Percentiles rank a stretch among this genome's conserved stretches.
phyloP scores from a whole-genome alignment of 2,888 invertebrate species.

The Metopia argyrocephala region DNA sequence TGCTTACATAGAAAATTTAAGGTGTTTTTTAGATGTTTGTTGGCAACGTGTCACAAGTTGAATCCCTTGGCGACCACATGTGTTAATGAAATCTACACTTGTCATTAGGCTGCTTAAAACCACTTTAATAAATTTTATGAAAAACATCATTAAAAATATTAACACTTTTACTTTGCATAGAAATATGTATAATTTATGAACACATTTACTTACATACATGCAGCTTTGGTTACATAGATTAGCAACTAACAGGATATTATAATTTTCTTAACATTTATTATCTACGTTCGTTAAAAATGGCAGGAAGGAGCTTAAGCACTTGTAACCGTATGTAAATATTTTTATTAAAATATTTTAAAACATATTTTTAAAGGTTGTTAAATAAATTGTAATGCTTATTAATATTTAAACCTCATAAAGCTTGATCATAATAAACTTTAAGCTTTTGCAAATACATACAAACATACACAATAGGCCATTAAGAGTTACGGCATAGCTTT shows the following conservation, averaged over 20 bases:
- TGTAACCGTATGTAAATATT: neutral
- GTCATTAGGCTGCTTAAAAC: conserved; percentile 63
- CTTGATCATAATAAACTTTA: no score
- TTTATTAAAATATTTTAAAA: neutral
- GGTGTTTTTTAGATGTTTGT: conserved; percentile 60
- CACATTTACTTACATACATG: neutral
- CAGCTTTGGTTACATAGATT: neutral
- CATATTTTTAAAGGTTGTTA: neutral
- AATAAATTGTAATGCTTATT: conserved; percentile 30
- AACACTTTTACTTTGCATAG: conserved; percentile 40
- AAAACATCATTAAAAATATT: conserved; percentile 60
- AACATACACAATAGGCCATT: no score
- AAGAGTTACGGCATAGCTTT: no score
- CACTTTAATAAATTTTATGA: conserved; percentile 62
- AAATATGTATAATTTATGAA: no score
- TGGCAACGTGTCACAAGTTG: conserved; percentile 62
- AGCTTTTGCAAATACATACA: no score
- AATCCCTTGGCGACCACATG: conserved; percentile 73
- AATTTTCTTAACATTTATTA: neutral
- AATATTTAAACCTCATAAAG: no score
- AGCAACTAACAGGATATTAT: neutral
- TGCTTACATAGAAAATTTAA: conserved; percentile 5
- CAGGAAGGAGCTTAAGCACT: neutral
- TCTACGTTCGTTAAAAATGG: neutral
- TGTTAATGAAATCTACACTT: conserved; percentile 65